Evolutionary conservation across 2,888 invertebrate genomes (phyloP).

Genomic region (Heterodera filipjevi): DNA sequence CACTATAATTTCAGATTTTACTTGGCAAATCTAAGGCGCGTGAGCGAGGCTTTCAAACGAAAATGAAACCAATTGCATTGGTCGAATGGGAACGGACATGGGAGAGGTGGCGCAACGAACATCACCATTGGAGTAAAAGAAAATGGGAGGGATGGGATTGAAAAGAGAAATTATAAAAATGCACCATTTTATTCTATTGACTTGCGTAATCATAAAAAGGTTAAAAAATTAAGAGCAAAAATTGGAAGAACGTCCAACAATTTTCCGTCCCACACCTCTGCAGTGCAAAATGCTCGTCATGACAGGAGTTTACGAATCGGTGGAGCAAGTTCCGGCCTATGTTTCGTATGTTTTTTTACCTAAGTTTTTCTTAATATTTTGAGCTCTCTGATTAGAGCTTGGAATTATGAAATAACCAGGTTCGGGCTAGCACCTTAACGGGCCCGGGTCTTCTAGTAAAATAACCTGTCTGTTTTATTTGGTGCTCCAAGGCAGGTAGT

Average conservation of each 20-base stretch:
- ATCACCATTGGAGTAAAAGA: background rate
- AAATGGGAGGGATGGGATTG: too few relatives aligned
- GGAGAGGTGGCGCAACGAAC: conserved; percentile 1
- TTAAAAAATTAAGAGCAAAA: background rate
- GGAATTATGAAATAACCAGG: background rate
- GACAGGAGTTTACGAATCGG: background rate
- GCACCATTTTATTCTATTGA: background rate
- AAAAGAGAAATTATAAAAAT: background rate
- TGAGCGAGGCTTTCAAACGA: background rate
- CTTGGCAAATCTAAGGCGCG: background rate
- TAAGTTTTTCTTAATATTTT: background rate
- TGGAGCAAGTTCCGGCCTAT: background rate
- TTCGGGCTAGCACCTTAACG: too few relatives aligned
- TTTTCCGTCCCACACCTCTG: background rate
- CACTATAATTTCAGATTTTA: background rate
- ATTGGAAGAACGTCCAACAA: background rate
- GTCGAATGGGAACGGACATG: background rate
- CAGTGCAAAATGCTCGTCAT: background rate
- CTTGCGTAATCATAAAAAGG: background rate
- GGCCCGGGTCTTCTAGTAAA: too few relatives aligned
- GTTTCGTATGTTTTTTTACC: background rate
- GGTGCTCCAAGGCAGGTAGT: too few relatives aligned
- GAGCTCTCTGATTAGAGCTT: too few relatives aligned
- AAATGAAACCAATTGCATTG: background rate
- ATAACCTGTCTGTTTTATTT: background rate